These are phyloP conservation scores for Orthosia cruda DNA, from an alignment of 2,888 invertebrate genomes.

Conservation along the genomic window DNA sequence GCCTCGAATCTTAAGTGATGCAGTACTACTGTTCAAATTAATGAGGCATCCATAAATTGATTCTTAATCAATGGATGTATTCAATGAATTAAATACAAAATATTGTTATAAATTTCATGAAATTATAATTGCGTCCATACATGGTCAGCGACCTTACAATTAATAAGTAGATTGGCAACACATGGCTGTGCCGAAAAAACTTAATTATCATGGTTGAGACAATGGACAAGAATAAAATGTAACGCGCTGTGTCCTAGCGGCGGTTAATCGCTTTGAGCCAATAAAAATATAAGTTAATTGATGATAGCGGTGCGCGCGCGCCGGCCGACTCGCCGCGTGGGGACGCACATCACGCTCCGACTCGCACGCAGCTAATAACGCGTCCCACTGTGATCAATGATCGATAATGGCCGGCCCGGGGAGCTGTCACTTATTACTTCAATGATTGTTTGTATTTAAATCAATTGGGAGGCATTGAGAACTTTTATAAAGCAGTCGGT, in stretches of 20 bases:
- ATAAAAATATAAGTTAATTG: conserved; percentile 68
- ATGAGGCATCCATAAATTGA: conserved; percentile 2
- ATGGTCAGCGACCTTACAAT: conserved; percentile 39
- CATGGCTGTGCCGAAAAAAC: conserved; percentile 48
- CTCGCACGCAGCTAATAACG: conserved; percentile 47
- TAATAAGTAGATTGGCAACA: conserved; percentile 36
- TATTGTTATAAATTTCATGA: conserved; percentile 53
- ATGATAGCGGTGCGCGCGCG: conserved; percentile 54
- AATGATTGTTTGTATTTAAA: conserved; percentile 50
- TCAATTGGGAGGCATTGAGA: conserved; percentile 11
- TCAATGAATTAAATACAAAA: conserved; percentile 34
- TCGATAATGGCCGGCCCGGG: conserved; percentile 35
- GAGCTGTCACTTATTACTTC: conserved; percentile 30
- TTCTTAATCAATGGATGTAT: conserved; percentile 21
- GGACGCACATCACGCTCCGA: conserved; percentile 19
- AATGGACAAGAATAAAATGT: conserved; percentile 60
- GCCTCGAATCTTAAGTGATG: background rate
- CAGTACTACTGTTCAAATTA: conserved; percentile 16
- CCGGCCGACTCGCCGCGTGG: conserved; percentile 29
- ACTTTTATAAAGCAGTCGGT: background rate
- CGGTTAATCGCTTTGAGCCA: conserved; percentile 63
- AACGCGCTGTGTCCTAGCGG: conserved; percentile 49
- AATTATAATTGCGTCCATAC: conserved; percentile 43
- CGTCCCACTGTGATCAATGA: conserved; percentile 58
- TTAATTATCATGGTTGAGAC: conserved; percentile 39